Percentiles rank a stretch among this genome's conserved stretches.
Conservation (phyloP, 1,140 invertebrate genomes). For the Pantala flavescens region DNA sequence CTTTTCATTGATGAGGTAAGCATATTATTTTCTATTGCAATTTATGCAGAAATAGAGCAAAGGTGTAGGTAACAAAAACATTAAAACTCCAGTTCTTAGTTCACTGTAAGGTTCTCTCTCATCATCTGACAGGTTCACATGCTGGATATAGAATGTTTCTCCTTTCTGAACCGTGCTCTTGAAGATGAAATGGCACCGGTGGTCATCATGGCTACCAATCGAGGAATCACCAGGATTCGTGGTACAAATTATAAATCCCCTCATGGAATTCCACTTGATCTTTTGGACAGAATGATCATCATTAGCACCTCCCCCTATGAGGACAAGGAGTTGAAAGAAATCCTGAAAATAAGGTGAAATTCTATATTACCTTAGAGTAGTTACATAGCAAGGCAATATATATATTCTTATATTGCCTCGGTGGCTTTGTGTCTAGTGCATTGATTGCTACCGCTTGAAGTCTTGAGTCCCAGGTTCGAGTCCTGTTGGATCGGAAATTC, state of each 20-base stretch:
- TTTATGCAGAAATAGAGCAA: too few relatives aligned
- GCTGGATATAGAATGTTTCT: constrained; percentile 98
- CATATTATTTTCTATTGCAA: neutral
- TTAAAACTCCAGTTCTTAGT: too few relatives aligned
- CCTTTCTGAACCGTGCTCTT: constrained; percentile 90
- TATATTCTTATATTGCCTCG: too few relatives aligned
- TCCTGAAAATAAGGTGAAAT: constrained; percentile 71
- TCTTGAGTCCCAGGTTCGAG: too few relatives aligned
- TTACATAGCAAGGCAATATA: too few relatives aligned
- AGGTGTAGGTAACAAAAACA: too few relatives aligned
- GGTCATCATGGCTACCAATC: constrained; percentile 98
- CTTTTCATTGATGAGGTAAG: constrained; percentile 78
- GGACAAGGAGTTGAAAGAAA: constrained; percentile 83
- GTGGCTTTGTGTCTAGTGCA: too few relatives aligned
- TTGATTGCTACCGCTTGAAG: too few relatives aligned
- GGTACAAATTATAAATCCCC: constrained; percentile 90
- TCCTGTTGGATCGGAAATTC: too few relatives aligned
- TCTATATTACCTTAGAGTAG: too few relatives aligned
- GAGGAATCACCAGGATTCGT: constrained; percentile 90
- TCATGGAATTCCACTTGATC: constrained; percentile 93
- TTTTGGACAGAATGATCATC: constrained; percentile 92
- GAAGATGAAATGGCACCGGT: constrained; percentile 96
- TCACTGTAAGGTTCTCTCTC: too few relatives aligned
- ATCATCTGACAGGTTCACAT: constrained; percentile 71
- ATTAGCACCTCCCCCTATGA: constrained; percentile 82